A percentile compares a stretch with the other conserved stretches of the same genome.
Evolutionary conservation across 2,113 vertebrate species (phyloP).

Genomic region (Otolemur garnettii): DNA sequence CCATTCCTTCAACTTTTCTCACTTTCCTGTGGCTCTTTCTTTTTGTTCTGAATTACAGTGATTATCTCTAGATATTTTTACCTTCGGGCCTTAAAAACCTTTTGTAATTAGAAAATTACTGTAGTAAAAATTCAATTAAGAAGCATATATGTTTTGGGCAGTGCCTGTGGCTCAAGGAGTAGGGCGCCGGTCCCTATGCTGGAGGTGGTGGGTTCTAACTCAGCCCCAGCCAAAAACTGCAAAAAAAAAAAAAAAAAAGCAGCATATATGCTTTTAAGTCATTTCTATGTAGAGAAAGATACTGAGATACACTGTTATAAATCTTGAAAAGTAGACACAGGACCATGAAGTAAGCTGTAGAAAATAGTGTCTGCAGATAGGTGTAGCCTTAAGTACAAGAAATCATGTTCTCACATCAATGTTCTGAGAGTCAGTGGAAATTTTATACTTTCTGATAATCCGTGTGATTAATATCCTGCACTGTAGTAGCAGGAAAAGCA

Average conservation of each 20-base stretch:
- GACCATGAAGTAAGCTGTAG: background rate
- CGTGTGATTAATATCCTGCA: background rate
- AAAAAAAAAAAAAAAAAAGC: no score
- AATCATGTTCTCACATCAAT: background rate
- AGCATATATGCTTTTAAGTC: background rate
- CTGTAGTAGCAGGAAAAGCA: background rate
- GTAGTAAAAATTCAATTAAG: background rate
- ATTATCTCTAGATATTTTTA: constrained; percentile 4
- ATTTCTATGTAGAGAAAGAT: background rate
- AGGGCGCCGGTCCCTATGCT: no score
- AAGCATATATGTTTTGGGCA: background rate
- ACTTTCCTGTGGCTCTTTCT: background rate
- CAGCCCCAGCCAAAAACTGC: no score
- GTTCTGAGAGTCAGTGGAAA: background rate
- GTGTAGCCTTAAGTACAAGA: background rate
- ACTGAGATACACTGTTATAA: background rate
- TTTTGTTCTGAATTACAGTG: background rate
- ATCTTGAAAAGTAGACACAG: background rate
- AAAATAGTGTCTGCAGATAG: background rate
- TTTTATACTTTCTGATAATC: constrained; percentile 1
- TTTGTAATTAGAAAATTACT: background rate
- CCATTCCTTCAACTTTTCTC: background rate
- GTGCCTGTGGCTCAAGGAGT: no score
- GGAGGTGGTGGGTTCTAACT: no score
- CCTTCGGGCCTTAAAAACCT: background rate